These are phyloP conservation scores for Vanacampus margaritifer DNA, from an alignment of 2,113 vertebrate genomes.

Conservation along the genomic window DNA sequence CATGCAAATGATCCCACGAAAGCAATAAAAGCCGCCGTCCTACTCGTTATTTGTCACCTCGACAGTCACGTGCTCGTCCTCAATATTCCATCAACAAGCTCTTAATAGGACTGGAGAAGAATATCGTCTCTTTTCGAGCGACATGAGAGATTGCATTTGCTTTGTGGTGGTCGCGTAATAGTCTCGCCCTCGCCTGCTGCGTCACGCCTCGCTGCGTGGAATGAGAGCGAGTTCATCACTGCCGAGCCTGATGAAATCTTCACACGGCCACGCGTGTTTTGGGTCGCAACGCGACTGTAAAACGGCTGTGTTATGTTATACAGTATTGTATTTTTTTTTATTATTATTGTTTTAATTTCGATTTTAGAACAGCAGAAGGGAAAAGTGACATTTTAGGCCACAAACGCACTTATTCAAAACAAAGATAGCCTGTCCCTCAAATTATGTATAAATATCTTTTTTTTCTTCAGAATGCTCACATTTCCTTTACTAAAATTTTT, in stretches of 20 bases:
- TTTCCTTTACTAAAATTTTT: background rate
- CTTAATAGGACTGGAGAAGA: slow-evolving; percentile 94
- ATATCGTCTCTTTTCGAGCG: slow-evolving; percentile 96
- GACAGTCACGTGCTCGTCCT: slow-evolving; percentile 39
- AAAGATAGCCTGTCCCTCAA: no score
- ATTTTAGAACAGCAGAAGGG: background rate
- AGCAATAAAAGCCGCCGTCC: slow-evolving; percentile 85
- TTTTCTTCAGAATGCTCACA: background rate
- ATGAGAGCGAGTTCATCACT: slow-evolving; percentile 97
- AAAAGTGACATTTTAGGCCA: background rate
- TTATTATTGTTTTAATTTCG: slow-evolving; percentile 14
- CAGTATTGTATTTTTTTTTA: no score
- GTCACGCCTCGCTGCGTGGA: slow-evolving; percentile 94
- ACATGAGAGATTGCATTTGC: slow-evolving; percentile 98
- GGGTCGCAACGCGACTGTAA: background rate
- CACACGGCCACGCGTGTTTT: slow-evolving; percentile 64
- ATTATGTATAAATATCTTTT: no score
- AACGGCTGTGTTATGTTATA: background rate
- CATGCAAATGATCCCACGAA: slow-evolving; percentile 89
- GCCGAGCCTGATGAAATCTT: slow-evolving; percentile 87
- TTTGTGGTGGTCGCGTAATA: slow-evolving; percentile 86
- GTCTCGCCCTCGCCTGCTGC: slow-evolving; percentile 89
- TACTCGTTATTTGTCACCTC: slow-evolving; percentile 83
- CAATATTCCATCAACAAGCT: slow-evolving; percentile 92
- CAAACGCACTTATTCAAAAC: background rate